A percentile compares a stretch with the other conserved stretches of the same genome.
Conservation (phyloP, 92 coral and sea anemone genomes). For the Desmophyllum pertusum region DNA sequence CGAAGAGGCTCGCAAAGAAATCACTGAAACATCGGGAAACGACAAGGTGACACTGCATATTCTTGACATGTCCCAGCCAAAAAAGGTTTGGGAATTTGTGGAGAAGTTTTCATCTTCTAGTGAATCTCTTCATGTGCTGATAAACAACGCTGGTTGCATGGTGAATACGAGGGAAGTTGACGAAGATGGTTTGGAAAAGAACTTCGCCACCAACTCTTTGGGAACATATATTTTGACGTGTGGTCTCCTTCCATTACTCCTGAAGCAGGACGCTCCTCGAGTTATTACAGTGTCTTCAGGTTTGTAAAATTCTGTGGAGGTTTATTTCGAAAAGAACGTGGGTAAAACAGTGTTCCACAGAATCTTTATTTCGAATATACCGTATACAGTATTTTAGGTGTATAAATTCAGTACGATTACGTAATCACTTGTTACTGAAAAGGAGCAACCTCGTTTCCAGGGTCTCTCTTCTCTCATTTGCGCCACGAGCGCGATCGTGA, state of each 20-base stretch:
- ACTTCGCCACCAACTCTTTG: slow-evolving; percentile 91
- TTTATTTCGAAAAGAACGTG: neutral
- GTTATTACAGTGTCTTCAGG: slow-evolving; percentile 96
- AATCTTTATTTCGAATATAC: no score
- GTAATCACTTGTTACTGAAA: neutral
- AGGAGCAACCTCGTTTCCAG: neutral
- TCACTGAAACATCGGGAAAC: slow-evolving; percentile 73
- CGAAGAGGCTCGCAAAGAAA: slow-evolving; percentile 84
- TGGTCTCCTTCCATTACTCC: slow-evolving; percentile 73
- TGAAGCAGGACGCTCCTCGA: slow-evolving; percentile 80
- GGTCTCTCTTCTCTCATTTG: no score
- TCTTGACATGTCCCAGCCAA: slow-evolving; percentile 88
- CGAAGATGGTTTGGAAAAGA: slow-evolving; percentile 88
- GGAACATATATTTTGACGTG: slow-evolving; percentile 90
- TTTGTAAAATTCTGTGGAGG: slow-evolving; percentile 9
- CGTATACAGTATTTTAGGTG: no score
- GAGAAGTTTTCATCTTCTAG: slow-evolving; percentile 71
- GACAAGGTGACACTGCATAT: slow-evolving; percentile 78
- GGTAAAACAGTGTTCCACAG: neutral
- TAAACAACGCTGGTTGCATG: slow-evolving; percentile 98
- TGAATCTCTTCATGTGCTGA: slow-evolving; percentile 70
- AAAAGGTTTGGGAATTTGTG: slow-evolving; percentile 83
- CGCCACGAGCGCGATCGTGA: no score
- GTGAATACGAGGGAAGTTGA: slow-evolving; percentile 78
- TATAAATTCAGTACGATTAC: no score